Percentiles rank a stretch among this genome's conserved stretches.
Conservation (phyloP, 2,888 invertebrate genomes). For the Brenthis hecate region DNA sequence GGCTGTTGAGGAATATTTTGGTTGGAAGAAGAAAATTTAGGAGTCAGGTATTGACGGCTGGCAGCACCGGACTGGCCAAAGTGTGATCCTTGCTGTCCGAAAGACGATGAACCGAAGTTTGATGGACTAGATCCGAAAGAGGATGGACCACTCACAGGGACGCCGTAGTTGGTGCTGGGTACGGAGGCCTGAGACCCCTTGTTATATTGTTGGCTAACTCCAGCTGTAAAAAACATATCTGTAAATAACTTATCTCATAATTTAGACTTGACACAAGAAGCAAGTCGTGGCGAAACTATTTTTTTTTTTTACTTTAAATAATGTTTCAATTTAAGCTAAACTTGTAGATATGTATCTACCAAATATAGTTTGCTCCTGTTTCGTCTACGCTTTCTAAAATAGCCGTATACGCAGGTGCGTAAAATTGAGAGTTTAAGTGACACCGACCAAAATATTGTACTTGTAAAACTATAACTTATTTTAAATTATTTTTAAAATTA, state of each 20-base stretch:
- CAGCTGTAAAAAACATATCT: constrained; percentile 27
- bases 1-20: constrained; percentile 64
- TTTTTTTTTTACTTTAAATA: neutral
- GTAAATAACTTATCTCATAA: no score
- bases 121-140: constrained; percentile 37
- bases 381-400: no score
- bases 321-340: no score
- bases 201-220: constrained; percentile 42
- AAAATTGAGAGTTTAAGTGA: no score
- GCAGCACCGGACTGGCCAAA: constrained; percentile 40
- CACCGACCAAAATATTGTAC: no score
- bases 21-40: constrained; percentile 50
- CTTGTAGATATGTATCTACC: no score
- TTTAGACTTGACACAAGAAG: no score
- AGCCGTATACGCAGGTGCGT: no score
- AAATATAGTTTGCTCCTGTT: no score
- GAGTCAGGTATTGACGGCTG: constrained; percentile 67
- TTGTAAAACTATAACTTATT: no score
- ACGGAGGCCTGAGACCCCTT: constrained; percentile 34
- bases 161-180: constrained; percentile 50
- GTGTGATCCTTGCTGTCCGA: constrained; percentile 23
- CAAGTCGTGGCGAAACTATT: no score
- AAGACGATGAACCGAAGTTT: constrained; percentile 20
- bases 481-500: no score
- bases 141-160: constrained; percentile 22